A percentile compares a stretch with the other conserved stretches of the same genome.
phyloP scores from a whole-genome alignment of 2,797 vertebrate genomes.

The Sarcophilus harrisii region DNA sequence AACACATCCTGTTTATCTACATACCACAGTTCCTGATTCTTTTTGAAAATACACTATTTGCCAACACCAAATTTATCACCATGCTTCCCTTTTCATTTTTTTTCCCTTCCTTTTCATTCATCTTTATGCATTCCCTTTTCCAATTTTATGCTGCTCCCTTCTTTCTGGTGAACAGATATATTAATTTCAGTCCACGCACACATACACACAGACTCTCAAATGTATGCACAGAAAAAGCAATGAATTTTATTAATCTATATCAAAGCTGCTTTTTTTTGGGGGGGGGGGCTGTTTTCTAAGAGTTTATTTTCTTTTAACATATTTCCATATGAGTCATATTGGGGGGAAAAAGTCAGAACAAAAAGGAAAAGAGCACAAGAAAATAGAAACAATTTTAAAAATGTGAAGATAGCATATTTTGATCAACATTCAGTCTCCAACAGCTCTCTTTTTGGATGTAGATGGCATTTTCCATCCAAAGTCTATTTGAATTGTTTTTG shows the following conservation, averaged over 20 bases:
- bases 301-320: too few relatives aligned
- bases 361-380: too few relatives aligned
- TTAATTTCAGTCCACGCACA: neutral
- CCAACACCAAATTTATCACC: constrained; percentile 54
- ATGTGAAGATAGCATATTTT: too few relatives aligned
- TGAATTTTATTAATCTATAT: neutral
- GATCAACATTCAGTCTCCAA: too few relatives aligned
- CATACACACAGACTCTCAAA: neutral
- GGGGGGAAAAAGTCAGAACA: too few relatives aligned
- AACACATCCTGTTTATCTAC: constrained; percentile 64
- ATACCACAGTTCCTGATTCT: constrained; percentile 62
- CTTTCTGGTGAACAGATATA: constrained; percentile 1
- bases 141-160: neutral
- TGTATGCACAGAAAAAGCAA: neutral
- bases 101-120: constrained; percentile 59
- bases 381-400: too few relatives aligned
- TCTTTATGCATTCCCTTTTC: constrained; percentile 14
- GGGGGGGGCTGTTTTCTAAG: too few relatives aligned
- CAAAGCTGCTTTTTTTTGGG: too few relatives aligned
- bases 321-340: too few relatives aligned
- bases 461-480: too few relatives aligned
- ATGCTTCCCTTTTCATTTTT: constrained; percentile 58
- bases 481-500: too few relatives aligned
- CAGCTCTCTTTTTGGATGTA: too few relatives aligned
- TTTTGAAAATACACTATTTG: constrained; percentile 69